These are phyloP conservation scores for Herpailurus yagouaroundi DNA, from an alignment of 2,113 vertebrate genomes.

Conservation along the genomic window DNA sequence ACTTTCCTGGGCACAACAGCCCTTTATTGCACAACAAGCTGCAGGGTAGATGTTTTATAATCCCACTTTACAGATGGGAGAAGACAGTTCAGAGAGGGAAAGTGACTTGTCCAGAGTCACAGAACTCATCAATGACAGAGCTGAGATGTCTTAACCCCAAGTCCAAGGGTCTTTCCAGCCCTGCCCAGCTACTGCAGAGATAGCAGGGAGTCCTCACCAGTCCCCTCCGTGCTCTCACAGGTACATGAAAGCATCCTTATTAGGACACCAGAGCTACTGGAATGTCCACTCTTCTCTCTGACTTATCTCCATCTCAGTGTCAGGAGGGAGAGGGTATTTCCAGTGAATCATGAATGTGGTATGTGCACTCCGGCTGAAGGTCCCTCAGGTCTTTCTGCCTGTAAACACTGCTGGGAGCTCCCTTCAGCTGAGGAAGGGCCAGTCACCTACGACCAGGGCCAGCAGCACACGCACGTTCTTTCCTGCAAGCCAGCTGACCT, in stretches of 20 bases:
- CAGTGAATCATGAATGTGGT: not conserved
- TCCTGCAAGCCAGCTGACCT: not conserved
- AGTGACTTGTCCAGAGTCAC: not conserved
- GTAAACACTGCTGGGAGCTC: not conserved
- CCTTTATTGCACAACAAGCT: not conserved
- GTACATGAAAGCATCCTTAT: not conserved
- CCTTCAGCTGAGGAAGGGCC: not conserved
- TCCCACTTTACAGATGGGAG: not conserved
- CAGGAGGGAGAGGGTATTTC: not conserved
- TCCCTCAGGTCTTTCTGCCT: not conserved
- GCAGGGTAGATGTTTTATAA: not conserved
- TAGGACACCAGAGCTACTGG: not conserved
- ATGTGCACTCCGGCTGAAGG: not conserved
- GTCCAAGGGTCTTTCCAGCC: not conserved
- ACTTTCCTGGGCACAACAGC: not conserved
- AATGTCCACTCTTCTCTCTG: not conserved
- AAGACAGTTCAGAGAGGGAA: not conserved
- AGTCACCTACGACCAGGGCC: not conserved
- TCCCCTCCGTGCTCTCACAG: not conserved
- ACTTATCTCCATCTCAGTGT: not conserved
- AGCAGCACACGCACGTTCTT: not conserved
- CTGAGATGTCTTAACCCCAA: not conserved
- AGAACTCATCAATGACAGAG: not conserved
- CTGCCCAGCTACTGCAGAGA: not conserved
- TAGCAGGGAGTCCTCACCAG: not conserved